These are phyloP conservation scores for Drosophila differens DNA, from an alignment of 2,888 invertebrate species.

Conservation along the genomic window DNA sequence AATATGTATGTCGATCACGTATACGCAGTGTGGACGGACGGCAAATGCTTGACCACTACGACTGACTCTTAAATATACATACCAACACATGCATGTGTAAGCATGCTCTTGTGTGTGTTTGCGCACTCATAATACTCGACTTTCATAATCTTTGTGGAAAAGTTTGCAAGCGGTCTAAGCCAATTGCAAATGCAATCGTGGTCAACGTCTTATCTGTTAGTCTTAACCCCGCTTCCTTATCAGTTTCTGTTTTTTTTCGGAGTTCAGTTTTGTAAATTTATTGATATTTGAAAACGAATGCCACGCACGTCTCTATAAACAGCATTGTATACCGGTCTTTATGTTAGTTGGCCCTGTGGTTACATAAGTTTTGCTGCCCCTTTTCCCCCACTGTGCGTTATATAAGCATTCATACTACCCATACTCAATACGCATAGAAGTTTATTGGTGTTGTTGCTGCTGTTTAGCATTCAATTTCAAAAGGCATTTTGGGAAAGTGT, in stretches of 20 bases:
- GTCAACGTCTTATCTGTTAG: conserved; percentile 33
- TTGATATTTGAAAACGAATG: conserved; percentile 30
- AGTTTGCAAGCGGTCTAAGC: conserved; percentile 42
- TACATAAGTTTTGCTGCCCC: conserved; percentile 10
- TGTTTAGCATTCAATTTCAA: conserved; percentile 33
- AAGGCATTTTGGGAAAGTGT: conserved; percentile 6
- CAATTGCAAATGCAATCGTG: conserved; percentile 51
- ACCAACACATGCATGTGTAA: background rate
- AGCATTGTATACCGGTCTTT: conserved; percentile 69
- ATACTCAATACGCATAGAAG: conserved; percentile 67
- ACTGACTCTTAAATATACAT: background rate
- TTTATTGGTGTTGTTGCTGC: conserved; percentile 5
- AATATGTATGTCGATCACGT: conserved; percentile 70
- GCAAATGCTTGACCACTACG: conserved; percentile 16
- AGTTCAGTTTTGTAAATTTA: background rate
- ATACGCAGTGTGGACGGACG: conserved; percentile 58
- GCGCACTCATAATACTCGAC: conserved; percentile 20
- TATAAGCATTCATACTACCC: conserved; percentile 58
- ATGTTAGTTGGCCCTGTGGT: conserved; percentile 52
- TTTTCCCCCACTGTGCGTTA: conserved; percentile 37
- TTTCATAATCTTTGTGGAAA: conserved; percentile 52
- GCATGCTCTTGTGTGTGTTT: background rate
- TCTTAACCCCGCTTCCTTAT: conserved; percentile 66
- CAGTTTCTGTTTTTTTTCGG: background rate
- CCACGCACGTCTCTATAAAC: conserved; percentile 66